Evolutionary conservation across 2,888 invertebrate genomes (phyloP).

Genomic region (Exephanes ischioxanthus): DNA sequence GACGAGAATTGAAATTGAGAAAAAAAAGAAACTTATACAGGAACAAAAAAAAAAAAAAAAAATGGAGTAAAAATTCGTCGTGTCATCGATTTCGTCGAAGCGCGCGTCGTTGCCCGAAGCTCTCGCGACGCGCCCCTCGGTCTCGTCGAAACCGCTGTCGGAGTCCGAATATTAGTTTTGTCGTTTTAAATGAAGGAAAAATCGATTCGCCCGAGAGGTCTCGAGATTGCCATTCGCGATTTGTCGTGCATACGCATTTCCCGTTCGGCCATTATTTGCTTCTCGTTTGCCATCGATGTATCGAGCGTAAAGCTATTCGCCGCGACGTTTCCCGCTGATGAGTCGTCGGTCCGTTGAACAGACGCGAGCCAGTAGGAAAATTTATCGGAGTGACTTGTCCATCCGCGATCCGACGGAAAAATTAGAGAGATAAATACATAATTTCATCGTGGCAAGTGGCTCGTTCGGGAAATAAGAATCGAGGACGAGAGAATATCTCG

Average conservation of each 20-base stretch:
- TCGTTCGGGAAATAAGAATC: not conserved
- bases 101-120: conserved; percentile 16
- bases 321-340: too few species aligned
- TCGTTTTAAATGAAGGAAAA: not conserved
- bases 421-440: not conserved
- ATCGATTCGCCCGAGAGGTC: not conserved
- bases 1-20: conserved; percentile 17
- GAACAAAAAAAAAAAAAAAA: conserved; percentile 3
- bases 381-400: conserved; percentile 31
- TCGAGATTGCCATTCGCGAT: not conserved
- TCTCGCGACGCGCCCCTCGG: conserved; percentile 11
- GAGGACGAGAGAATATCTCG: conserved; percentile 6
- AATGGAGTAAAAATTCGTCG: conserved; percentile 18
- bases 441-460: not conserved
- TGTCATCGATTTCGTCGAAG: conserved; percentile 17
- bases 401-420: not conserved
- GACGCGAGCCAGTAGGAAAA: not conserved
- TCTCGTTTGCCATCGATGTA: too few species aligned
- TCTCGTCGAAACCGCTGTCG: not conserved
- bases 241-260: not conserved
- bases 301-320: too few species aligned
- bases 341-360: too few species aligned
- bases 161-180: not conserved
- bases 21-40: not conserved
- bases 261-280: too few species aligned